Base-by-base conservation (phyloP, 2,113 vertebrate species). In the Dermatemys mawii region DNA sequence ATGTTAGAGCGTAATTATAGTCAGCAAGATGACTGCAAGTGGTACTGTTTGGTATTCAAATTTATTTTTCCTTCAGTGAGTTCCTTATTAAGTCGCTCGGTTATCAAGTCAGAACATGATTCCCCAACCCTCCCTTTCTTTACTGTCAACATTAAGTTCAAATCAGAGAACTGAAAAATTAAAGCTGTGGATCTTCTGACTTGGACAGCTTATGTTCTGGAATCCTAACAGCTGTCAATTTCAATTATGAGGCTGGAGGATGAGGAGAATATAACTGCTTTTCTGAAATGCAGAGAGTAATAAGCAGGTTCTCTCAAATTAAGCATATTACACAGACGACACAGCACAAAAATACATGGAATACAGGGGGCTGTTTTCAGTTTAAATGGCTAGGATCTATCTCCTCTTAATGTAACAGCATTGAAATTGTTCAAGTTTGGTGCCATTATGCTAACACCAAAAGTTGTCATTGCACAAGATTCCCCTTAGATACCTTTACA, bases 251-350 rank as follows among this genome's bases (percentile, higher is more conserved):
- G 24, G 41, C 38, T 44, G 24, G 41, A 76, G 22, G 41, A 76
- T 44, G 12, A 76, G 24, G 94, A 86, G n/a, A 83, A 78, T 41
- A 76, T 38, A 90, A 3, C 8, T 78, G 26, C 73, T 78, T 94
- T 91, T 51, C 54, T 86, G n/a, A 19, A 88, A 6, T 79, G 93
- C 83, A 0, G 3, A 50, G 63, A 93, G 76, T 3, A 81, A 1
- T 53, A 81, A 89, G 54, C 63, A 94, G 32, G 21, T 46, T 78
- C 51, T 89, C 73, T 83, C 79, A 92, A 94, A 93, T 88, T 83
- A 90, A 81, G 53, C 12, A 88, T 83, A 76, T 1, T 2, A 6
- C 70, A 46, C 11, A 26, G 70, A 76, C 46, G 41, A 76, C 22
- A 46, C 22, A 26, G 22, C 11, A 11, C 24, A 44, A 41, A 75